Percentiles rank a stretch among this genome's conserved stretches.
Evolutionary conservation across 2,113 vertebrate species (phyloP).

Genomic region (Monarcha castaneiventris): DNA sequence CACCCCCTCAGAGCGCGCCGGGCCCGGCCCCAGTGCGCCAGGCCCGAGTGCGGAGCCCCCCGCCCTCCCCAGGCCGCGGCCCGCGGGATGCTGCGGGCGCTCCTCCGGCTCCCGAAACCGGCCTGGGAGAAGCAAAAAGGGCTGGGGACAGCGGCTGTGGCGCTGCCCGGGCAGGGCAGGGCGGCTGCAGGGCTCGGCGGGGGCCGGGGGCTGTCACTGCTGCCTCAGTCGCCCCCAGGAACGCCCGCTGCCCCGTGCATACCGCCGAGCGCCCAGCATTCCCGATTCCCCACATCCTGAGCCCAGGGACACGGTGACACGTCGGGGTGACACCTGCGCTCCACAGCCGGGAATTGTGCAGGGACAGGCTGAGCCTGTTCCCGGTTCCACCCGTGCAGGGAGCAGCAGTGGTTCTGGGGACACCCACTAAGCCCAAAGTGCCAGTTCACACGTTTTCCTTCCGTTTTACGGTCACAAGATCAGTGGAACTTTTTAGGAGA

Average conservation of each 20-base stretch:
- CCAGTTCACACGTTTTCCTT: not conserved
- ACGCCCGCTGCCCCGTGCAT: accelerated
- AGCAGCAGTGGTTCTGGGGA: accelerated
- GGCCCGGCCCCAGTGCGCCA: not conserved
- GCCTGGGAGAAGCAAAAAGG: not conserved
- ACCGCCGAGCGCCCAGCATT: accelerated
- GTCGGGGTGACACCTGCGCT: not conserved
- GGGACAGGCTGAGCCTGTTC: not conserved
- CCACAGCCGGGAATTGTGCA: accelerated
- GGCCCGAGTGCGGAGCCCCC: not conserved
- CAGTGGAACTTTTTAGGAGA: not conserved
- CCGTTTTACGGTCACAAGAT: not conserved
- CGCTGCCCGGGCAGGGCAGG: too few species aligned
- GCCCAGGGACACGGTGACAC: not conserved
- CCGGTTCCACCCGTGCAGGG: not conserved
- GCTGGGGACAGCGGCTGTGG: too few species aligned
- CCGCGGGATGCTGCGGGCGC: not conserved
- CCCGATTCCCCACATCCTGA: not conserved
- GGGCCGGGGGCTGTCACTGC: not conserved
- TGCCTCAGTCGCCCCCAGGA: not conserved
- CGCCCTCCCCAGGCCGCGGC: not conserved
- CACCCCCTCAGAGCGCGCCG: not conserved
- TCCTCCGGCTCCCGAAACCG: not conserved
- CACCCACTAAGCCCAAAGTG: not conserved
- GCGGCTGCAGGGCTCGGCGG: not conserved